These are phyloP conservation scores for Eospalax fontanierii DNA, from an alignment of 2,797 vertebrate species.

Conservation along the genomic window DNA sequence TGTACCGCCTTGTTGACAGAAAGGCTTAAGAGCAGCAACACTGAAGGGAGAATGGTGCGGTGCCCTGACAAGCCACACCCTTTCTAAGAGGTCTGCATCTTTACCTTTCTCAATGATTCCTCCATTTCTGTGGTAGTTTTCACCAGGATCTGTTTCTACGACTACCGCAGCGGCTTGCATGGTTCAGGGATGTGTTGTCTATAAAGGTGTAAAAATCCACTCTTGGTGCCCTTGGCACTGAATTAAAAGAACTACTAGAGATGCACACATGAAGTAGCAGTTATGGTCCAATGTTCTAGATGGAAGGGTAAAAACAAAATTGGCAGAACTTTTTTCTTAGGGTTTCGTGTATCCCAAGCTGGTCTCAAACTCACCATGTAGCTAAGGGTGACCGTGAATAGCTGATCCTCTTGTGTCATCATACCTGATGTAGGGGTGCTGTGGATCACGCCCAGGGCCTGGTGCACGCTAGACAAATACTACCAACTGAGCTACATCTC, in stretches of 20 bases:
- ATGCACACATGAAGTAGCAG: slow-evolving; percentile 17
- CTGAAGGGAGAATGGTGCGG: neutral
- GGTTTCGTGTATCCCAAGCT: neutral
- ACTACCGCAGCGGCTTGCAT: slow-evolving; percentile 61
- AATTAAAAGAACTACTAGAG: slow-evolving; percentile 51
- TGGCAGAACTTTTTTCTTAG: neutral
- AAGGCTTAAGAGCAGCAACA: neutral
- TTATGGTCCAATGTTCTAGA: neutral
- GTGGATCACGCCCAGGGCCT: neutral
- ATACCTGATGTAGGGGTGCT: neutral
- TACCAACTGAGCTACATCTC: neutral
- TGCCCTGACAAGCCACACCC: neutral
- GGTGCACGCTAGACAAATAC: neutral
- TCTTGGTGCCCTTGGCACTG: neutral
- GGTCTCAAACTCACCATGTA: neutral
- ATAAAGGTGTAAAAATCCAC: slow-evolving; percentile 55
- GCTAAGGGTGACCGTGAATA: neutral
- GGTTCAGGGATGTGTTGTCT: slow-evolving; percentile 41
- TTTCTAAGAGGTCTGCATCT: neutral
- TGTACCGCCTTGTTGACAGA: neutral
- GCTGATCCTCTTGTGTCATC: neutral
- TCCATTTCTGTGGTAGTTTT: neutral
- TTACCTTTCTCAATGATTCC: slow-evolving; percentile 67
- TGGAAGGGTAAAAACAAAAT: neutral
- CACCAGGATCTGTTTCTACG: neutral